Evolutionary conservation across 2,888 invertebrate species (phyloP).

Genomic region (Coleophora flavipennella): DNA sequence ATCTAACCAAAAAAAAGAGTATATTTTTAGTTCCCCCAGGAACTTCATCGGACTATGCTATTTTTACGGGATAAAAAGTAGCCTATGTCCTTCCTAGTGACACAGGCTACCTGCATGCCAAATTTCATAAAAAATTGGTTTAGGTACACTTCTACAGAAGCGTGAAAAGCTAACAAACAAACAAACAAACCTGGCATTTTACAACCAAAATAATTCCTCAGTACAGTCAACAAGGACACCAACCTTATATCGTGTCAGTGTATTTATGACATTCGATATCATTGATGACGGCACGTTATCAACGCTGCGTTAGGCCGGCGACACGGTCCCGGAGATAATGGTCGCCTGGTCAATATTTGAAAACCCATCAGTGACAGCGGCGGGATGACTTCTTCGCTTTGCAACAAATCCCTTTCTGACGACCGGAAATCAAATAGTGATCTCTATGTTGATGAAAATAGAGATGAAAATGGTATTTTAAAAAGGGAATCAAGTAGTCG

Average conservation of each 20-base stretch:
- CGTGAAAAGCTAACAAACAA: too few relatives aligned
- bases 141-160: too few relatives aligned
- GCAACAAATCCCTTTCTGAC: slow-evolving; percentile 28
- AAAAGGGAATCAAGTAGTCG: slow-evolving; percentile 10
- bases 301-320: slow-evolving; percentile 36
- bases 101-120: too few relatives aligned
- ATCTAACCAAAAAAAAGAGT: too few relatives aligned
- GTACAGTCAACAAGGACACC: background rate
- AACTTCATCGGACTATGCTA: too few relatives aligned
- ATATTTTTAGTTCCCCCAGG: too few relatives aligned
- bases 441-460: slow-evolving; percentile 18
- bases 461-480: slow-evolving; percentile 17
- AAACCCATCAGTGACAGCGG: slow-evolving; percentile 60
- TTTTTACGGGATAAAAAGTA: too few relatives aligned
- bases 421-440: slow-evolving; percentile 14
- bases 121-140: too few relatives aligned
- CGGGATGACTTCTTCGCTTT: slow-evolving; percentile 62
- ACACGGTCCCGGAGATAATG: slow-evolving; percentile 58
- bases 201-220: too few relatives aligned
- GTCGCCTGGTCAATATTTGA: slow-evolving; percentile 64
- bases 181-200: too few relatives aligned
- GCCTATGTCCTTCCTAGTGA: too few relatives aligned
- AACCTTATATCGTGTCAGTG: background rate
- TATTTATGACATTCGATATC: background rate
- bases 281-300: slow-evolving; percentile 36